Evolutionary conservation across 2,797 vertebrate genomes (phyloP), one percentile per base, ranked within the genome.

Genomic region (Pseudochaenichthys georgianus): DNA sequence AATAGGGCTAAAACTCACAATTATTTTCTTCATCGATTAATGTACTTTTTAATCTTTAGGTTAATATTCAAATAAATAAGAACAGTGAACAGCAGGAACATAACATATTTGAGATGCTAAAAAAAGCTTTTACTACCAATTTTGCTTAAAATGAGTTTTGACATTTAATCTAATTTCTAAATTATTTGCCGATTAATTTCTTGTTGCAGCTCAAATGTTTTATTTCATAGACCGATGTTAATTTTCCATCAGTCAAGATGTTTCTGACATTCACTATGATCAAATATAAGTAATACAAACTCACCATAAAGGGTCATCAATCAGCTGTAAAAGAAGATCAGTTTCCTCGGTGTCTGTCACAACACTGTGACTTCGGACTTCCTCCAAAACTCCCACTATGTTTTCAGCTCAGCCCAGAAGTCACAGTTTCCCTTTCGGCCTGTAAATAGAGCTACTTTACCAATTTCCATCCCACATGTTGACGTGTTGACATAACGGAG

Each of bases 401-500:
- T 54, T 68, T 73, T 64, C 73, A 67, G 62, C 74, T 70, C 65
- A 50, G 53, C 71, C 0, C 51, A 51, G 7, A 61, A 57, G 62
- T 85, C 69, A 71, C 41, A 50, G 74, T 65, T 76, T 80, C 75
- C 77, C 78, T 23, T 28, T 6, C 9, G 58, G 57, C 68, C 48
- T 54, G 75, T 73, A 67, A 78, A 73, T 67, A 73, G 54, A 76
- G 46, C 34, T 62, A 64, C 63, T 64, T 67, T 80, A 64, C 19
- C 66, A 64, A 79, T 83, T 83, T 78, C 77, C 78, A 80, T 74
- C 59, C 52, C 21, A 62, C 73, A 65, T 54, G 42, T 72, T 63
- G 64, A 73, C 19, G 5, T 47, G 73, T 72, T 85, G 83, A 81
- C 81, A 84, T 78, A 87, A 75, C 70, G 31, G 57, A 90, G 76